Base-by-base conservation (phyloP, 2,888 invertebrate genomes). In the Cordilura impudica region DNA sequence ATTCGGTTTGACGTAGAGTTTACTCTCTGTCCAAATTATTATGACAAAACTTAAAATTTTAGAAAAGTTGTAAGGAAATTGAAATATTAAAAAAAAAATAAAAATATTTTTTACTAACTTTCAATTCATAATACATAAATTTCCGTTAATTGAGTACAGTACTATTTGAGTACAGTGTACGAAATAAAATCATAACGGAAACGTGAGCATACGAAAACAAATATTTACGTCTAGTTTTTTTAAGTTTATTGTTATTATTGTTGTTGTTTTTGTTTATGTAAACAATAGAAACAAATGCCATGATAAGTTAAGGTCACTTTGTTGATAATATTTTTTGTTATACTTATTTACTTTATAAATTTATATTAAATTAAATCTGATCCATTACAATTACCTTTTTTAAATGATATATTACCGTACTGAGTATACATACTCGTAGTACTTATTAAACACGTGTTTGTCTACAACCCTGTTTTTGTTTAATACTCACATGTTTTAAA, bases 331-430 rank as follows among this genome's bases (percentile, higher is more conserved):
- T 63, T 35, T 26, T 29, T 19, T 60, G 18, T 65, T n/a, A 16
- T 21, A n/a, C 45, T 51, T 53, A 6, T 29, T 43, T 54, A 1
- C 29, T 35, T 74, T 31, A 10, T 31, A 60, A 31, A 54, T 60
- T n/a, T 60, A 31, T 54, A 63, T 63, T 47, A 43, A 45, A 74
- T 49, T 67, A 49, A 56, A 63, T 67, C 69, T 75, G 47, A 69
- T 49, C 23, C 26, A 39, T 39, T 67, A 54, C 54, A 18, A 47
- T 61, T 61, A 53, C 8, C 51, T 47, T 47, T 54, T 26, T 45
- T 71, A 54, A 54, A 39, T 54, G 56, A 39, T 45, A 54, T 29
- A 61, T 61, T 10, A 47, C 35, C 45, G 26, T 61, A 47, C 47
- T 4, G 45, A 43, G 16, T n/a, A n/a, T n/a, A n/a, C n/a, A n/a